Evolutionary conservation across 2,113 vertebrate species (phyloP), one percentile per base, ranked within the genome.

Genomic region (Sebastes schlegelii): DNA sequence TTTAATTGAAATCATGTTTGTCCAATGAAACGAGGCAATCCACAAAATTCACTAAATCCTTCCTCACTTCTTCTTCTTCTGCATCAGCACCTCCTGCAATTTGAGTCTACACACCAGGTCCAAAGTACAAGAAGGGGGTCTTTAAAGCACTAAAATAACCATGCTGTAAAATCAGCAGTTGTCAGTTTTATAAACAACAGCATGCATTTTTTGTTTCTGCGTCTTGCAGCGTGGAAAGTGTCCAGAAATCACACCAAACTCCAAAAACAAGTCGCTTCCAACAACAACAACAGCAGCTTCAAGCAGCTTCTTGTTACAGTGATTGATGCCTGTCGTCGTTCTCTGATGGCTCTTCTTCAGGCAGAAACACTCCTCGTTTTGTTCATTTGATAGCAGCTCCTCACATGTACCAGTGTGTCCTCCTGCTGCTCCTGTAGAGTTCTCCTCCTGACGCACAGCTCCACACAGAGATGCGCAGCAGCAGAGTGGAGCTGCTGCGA

Each of bases 11-110:
- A 49, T 19, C 10, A 45, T 77, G 34, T 34, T 26, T 17, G 61
- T 68, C 34, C 19, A 49, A 6, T 42, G 52, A 8, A 40, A 63
- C 1, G 43, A 43, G 10, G 4, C 6, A 43, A 40, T 74, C 34
- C 67, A 73, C 43, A 13, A 45, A 34, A 60, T 57, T 9, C 77
- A 58, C 51, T 1, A 14, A 68, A 83, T 23, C 46, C 61, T 2
- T 19, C 14, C n/a, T 62, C 78, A 74, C 75, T 71, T 34, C 34
- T 34, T 34, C 26, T 34, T 34, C 34, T 34, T 62, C 23, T 76
- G 85, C 82, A 82, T 78, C 85, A 79, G 82, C 57, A 65, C 58
- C 77, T 77, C 66, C 79, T 49, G n/a, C 63, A 71, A 68, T 70
- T 62, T 51, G 70, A 60, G 75, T 67, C 69, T 48, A 12, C 79